Evolutionary conservation across 2,797 vertebrate genomes (phyloP).

Genomic region (Falco concolor): DNA sequence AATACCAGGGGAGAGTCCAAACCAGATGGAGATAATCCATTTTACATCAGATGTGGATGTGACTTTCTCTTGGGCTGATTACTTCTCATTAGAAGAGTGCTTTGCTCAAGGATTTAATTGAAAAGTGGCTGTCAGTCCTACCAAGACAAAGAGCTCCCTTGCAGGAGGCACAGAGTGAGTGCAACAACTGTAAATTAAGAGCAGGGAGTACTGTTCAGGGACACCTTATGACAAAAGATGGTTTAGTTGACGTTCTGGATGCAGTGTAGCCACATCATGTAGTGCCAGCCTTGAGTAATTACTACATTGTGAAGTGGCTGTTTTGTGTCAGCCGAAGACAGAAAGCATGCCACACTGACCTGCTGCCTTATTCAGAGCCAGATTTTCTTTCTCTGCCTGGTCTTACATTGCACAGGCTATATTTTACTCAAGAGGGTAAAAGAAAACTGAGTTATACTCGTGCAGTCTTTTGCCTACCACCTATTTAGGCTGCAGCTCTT

Average conservation of each 20-base stretch:
- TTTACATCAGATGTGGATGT: neutral
- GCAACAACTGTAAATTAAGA: neutral
- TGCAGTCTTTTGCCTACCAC: neutral
- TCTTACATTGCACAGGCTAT: neutral
- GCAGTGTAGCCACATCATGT: neutral
- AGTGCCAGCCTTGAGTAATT: neutral
- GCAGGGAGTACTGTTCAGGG: neutral
- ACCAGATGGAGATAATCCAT: slow-evolving; percentile 42
- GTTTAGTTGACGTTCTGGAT: neutral
- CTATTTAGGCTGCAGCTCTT: neutral
- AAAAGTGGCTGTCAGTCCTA: neutral
- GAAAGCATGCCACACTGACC: accelerated
- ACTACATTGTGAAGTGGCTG: neutral
- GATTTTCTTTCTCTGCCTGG: neutral
- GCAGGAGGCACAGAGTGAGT: neutral
- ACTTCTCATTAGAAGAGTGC: neutral
- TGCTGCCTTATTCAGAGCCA: neutral
- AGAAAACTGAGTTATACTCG: neutral
- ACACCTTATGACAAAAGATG: neutral
- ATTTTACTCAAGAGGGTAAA: neutral
- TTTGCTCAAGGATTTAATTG: slow-evolving; percentile 7
- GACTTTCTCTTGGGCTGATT: slow-evolving; percentile 7
- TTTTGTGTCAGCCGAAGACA: neutral
- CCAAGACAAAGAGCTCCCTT: neutral
- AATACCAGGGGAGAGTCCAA: slow-evolving; percentile 26